Evolutionary conservation across 2,113 vertebrate genomes (phyloP), one percentile per base, ranked within the genome.

Genomic region (Rhabdornis inornatus): DNA sequence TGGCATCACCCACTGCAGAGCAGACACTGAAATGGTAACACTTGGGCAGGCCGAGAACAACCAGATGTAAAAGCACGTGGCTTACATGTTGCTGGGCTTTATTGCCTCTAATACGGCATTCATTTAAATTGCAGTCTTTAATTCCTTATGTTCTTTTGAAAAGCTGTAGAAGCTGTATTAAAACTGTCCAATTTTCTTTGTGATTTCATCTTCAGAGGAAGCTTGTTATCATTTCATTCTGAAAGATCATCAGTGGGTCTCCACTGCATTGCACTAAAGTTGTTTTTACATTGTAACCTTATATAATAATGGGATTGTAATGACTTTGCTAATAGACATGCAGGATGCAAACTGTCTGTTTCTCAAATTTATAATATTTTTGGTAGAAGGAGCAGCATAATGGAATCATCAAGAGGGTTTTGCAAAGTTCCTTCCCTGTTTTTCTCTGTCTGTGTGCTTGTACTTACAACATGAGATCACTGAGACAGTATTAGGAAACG

Each of bases 281-380:
- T 49, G 31, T 49, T 95, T 90, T 91, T 42, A 61, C 15, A 27
- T 35, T 57, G 19, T 69, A 79, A 80, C 72, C 18, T 45, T 35
- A 45, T n/a, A 23, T 68, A 77, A 56, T 92, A 90, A 90, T 70
- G 35, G 59, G 25, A 53, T 77, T 13, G 21, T 92, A 88, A 94
- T 87, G 78, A 66, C 50, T 94, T 88, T 70, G 31, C 56, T 94
- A 92, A 64, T 79, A 91, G 81, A 80, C 39, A 59, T 63, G 18
- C 47, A 74, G 35, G n/a, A 79, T 49, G 55, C 37, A 90, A 83
- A 78, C 4, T 45, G 31, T 47, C 61, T 75, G 13, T 13, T 88
- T 92, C 69, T 92, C 22, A 72, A 56, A 27, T 76, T 76, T 22
- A 15, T 37, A 56, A 4, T 77, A 15, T 39, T 91, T 94, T 86